phyloP scores from a whole-genome alignment of 2,888 invertebrate genomes.

The Augochlorella aurata region DNA sequence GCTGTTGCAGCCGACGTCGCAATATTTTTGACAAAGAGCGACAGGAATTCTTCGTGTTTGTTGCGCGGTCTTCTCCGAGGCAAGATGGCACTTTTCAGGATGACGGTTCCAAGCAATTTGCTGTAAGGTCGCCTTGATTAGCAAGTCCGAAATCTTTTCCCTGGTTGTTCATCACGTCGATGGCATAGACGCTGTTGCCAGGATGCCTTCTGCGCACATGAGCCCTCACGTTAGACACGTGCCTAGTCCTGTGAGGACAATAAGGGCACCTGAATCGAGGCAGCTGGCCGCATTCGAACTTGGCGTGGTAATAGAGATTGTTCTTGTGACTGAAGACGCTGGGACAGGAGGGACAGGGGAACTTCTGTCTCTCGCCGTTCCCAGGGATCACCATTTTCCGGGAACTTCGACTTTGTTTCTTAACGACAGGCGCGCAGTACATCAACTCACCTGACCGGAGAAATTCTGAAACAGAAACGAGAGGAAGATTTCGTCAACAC shows the following conservation, averaged over 20 bases:
- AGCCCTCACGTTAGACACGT: conserved; percentile 76
- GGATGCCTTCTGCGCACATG: conserved; percentile 76
- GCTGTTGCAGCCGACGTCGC: background rate
- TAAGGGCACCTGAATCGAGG: conserved; percentile 79
- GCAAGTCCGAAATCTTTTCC: background rate
- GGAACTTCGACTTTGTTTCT: background rate
- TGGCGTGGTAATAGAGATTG: conserved; percentile 74
- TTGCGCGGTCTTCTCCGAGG: background rate
- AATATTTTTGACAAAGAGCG: too few species aligned
- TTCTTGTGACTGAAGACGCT: conserved; percentile 75
- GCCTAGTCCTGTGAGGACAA: conserved; percentile 76
- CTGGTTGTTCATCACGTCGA: conserved; percentile 60
- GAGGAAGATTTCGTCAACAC: conserved; percentile 31
- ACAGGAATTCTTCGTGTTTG: background rate
- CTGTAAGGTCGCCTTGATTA: background rate
- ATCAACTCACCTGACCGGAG: conserved; percentile 8
- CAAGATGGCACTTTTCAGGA: background rate
- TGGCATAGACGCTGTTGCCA: conserved; percentile 60
- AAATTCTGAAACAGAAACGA: conserved; percentile 61
- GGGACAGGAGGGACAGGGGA: conserved; percentile 71
- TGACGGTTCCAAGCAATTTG: background rate
- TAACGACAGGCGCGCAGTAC: background rate
- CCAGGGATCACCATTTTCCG: background rate
- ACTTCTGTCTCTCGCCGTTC: conserved; percentile 48
- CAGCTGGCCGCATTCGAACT: conserved; percentile 77